Evolutionary conservation across 35 echinoderm and acorn worm species (phyloP), one percentile per base, ranked within the genome.

Genomic region (Heliocidaris tuberculata): DNA sequence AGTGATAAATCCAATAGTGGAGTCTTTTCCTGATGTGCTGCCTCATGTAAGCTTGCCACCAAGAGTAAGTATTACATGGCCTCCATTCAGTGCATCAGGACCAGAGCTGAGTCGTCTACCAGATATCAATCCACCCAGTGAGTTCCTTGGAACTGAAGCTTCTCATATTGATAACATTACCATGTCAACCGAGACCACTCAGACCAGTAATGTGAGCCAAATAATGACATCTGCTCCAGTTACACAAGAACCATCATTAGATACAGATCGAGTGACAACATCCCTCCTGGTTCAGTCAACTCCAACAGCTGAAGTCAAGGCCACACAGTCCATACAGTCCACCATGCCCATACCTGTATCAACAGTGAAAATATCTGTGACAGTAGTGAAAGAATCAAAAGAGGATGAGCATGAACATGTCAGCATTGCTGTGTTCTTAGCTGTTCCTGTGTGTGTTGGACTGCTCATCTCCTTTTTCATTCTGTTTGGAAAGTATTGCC

Each of bases 401-500:
- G 65, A 5, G 21, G 0, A 21, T 78, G 65, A 78, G 21, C 65
- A 78, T 31, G 50, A 48, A 93, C 91, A 93, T 48, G 49, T 93
- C 50, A 93, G 50, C 50, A 59, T 93, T 52, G 50, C 91, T 50
- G 91, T 93, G 21, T 93, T 93, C 91, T 48, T 93, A 30, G 29
- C 48, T 24, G 91, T 93, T 30, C 91, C 91, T n/a, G 91, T 93
- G 48, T 93, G 91, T 13, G 48, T 93, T 93, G 91, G 91, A 50
- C 50, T 93, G 29, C 47, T 93, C 15, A 93, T 93, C 47, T 49
- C 91, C 31, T 49, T 59, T n/a, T 93, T 93, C 50, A 93, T 93
- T n/a, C 91, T 93, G 17, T 93, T 93, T 93, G 91, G 91, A 31
- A 93, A 93, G 29, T 93, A 93, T 48, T 93, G 91, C 91, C 91